Evolutionary conservation across 1,140 invertebrate genomes (phyloP), one percentile per base, ranked within the genome.

Genomic region (Zaprionus africanus): DNA sequence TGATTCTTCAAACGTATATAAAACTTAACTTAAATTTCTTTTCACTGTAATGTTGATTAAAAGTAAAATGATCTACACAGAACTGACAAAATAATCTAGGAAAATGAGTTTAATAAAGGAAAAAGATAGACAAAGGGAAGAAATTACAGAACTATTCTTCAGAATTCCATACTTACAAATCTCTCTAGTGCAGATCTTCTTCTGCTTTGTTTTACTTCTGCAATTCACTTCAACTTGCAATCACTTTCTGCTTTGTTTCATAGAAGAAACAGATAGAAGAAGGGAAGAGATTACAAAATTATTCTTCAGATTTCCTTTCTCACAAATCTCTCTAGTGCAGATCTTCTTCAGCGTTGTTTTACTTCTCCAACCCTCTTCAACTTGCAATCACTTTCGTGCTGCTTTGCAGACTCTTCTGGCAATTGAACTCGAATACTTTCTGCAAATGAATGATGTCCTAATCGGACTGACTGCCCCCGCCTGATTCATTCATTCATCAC

Each of bases 401-500:
- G n/a, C 15, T 43, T 46, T 46, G n/a, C 9, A 17, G 41, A 17
- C 7, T n/a, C 41, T 43, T 15, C 13, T 38, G 36, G 36, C 36
- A 38, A 38, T 38, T 38, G 36, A 15, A 15, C 36, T 38, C 13
- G 36, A 13, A 15, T 38, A n/a, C 41, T 46, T 46, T n/a, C 19
- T n/a, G 41, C 41, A 46, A 46, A 17, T 46, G 41, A 46, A 46
- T 46, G 41, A n/a, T 46, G 36, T 15, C 36, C 36, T 46, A 46
- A 46, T 17, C 41, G 41, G n/a, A 17, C 41, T 17, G 15, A 15
- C 15, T n/a, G 5, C 38, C 38, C 38, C n/a, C 15, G 38, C 38
- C 38, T 46, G 43, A 34, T 71, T 34, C 58, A 85, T 85, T 43
- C 58, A 85, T 85, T 80, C 80, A 86, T 87, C 82, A 87, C 61